Evolutionary conservation across 2,113 vertebrate species (phyloP).

Genomic region (Phaethon lepturus): DNA sequence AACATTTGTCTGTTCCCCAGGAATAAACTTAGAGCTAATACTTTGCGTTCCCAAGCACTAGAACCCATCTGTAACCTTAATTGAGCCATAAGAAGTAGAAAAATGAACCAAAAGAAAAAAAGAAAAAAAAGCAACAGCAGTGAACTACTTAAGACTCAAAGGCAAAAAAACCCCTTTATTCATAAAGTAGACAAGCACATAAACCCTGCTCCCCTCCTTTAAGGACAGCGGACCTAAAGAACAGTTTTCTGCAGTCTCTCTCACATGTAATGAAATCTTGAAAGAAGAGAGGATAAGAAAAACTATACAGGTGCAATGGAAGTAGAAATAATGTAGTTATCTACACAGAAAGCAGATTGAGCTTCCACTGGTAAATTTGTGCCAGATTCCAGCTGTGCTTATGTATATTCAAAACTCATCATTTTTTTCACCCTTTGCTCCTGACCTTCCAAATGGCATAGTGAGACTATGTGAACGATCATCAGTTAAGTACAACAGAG

Average conservation of each 20-base stretch:
- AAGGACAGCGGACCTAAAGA: background rate
- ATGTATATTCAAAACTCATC: background rate
- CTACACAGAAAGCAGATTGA: background rate
- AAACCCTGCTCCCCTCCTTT: background rate
- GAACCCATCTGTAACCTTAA: background rate
- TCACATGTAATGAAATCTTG: background rate
- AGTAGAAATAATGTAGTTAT: background rate
- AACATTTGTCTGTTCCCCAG: background rate
- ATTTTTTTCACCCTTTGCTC: background rate
- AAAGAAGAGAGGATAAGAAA: background rate
- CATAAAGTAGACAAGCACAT: background rate
- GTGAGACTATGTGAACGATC: background rate
- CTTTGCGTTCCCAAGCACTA: background rate
- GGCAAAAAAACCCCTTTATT: background rate
- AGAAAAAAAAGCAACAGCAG: background rate
- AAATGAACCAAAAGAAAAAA: background rate
- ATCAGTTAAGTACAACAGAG: background rate
- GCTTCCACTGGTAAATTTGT: background rate
- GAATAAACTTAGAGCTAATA: background rate
- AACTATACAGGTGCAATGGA: background rate
- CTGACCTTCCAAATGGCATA: background rate
- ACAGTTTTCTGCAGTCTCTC: background rate
- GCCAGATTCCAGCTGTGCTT: background rate
- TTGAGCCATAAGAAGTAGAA: background rate
- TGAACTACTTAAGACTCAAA: background rate